Conservation (phyloP, 2,113 vertebrate genomes). For the Vombatus ursinus region DNA sequence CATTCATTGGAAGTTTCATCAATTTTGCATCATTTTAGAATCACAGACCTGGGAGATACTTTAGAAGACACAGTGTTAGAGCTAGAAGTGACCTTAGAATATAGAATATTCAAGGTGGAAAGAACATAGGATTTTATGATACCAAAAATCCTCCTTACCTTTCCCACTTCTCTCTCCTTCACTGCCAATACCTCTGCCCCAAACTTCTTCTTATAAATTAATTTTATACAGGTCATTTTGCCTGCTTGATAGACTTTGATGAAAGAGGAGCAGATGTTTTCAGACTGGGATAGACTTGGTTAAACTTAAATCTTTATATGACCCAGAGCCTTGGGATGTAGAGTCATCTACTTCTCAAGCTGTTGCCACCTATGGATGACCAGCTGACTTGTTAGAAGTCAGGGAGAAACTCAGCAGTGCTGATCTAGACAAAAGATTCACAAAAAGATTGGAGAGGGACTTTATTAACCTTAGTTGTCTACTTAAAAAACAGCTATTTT, state of each 20-base stretch:
- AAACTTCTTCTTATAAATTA: not conserved
- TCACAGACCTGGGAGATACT: not conserved
- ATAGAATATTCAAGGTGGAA: not conserved
- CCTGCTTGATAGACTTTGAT: not conserved
- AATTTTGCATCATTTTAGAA: not conserved
- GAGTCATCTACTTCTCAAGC: not conserved
- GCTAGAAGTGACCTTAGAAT: not conserved
- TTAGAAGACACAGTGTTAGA: not conserved
- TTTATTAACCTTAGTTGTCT: conserved; percentile 29
- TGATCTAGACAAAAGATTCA: not conserved
- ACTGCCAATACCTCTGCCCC: not conserved
- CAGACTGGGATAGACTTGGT: not conserved
- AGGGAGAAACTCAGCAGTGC: not conserved
- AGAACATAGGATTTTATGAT: not conserved
- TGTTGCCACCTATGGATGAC: not conserved
- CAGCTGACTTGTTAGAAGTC: not conserved
- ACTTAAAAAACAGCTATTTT: conserved; percentile 13
- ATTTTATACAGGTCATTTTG: not conserved
- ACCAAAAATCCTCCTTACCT: not conserved
- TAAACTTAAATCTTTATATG: not conserved
- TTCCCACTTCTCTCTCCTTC: not conserved
- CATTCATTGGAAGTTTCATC: not conserved
- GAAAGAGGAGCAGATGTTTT: not conserved
- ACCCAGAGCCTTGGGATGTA: not conserved
- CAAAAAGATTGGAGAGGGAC: not conserved